These are phyloP conservation scores for Anarrhichthys ocellatus DNA, from an alignment of 2,113 vertebrate genomes.

Conservation along the genomic window DNA sequence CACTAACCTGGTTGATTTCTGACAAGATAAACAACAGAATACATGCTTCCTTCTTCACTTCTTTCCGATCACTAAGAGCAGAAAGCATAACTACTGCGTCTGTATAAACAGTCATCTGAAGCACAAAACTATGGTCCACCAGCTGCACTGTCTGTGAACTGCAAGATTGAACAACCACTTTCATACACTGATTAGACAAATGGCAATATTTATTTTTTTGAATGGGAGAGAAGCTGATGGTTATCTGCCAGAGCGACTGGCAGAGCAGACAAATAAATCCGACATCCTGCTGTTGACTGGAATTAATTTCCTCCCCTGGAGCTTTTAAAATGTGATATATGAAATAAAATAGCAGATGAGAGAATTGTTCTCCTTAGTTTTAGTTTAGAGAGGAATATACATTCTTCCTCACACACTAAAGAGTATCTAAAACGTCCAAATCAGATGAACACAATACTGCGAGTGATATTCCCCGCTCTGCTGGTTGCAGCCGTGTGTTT, in stretches of 20 bases:
- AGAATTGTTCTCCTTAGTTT: neutral
- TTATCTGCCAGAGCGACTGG: conserved; percentile 20
- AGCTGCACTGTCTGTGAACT: conserved; percentile 24
- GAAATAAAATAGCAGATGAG: neutral
- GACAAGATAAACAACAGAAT: neutral
- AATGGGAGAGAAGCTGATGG: conserved; percentile 9
- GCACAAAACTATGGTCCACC: conserved; percentile 31
- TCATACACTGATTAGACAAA: conserved; percentile 33
- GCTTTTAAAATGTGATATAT: neutral
- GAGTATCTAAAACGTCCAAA: neutral
- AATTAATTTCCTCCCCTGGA: conserved; percentile 21
- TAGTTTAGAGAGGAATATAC: neutral
- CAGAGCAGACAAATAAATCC: conserved; percentile 12
- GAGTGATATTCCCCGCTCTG: conserved; percentile 4
- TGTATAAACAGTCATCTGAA: conserved; percentile 12
- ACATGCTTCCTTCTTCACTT: neutral
- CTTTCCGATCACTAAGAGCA: neutral
- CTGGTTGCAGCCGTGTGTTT: neutral
- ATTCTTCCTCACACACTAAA: neutral
- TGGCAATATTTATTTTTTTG: neutral
- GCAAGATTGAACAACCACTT: conserved; percentile 28
- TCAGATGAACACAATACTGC: neutral
- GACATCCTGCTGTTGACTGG: conserved; percentile 21
- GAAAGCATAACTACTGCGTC: neutral
- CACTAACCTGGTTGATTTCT: neutral